phyloP scores from a whole-genome alignment of 2,113 vertebrate species.

The Bambusicola thoracicus region DNA sequence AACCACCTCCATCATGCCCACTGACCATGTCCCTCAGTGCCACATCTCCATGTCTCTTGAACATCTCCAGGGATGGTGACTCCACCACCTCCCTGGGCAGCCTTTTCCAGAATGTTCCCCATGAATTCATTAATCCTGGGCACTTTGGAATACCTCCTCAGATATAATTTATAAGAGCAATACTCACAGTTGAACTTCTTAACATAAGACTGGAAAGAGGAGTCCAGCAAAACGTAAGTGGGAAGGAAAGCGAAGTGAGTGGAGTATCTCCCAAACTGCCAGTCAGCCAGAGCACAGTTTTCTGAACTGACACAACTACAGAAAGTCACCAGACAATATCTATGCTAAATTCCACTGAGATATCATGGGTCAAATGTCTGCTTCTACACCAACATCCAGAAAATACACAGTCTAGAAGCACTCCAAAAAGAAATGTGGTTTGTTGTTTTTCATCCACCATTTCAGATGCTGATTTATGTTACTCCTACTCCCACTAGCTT shows the following conservation, averaged over 20 bases:
- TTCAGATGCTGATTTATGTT: slow-evolving; percentile 51
- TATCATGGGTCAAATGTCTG: background rate
- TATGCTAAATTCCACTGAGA: background rate
- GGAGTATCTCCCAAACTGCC: background rate
- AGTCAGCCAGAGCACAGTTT: background rate
- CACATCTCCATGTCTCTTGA: too few species aligned
- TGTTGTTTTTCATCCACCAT: background rate
- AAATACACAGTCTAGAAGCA: background rate
- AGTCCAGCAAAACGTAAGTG: background rate
- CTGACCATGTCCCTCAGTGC: too few species aligned
- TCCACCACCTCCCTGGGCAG: too few species aligned
- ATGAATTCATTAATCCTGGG: background rate
- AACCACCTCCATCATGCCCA: too few species aligned
- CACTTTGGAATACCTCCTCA: background rate
- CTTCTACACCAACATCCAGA: background rate
- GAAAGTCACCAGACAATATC: background rate
- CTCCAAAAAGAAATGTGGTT: background rate
- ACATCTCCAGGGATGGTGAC: too few species aligned
- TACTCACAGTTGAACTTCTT: background rate
- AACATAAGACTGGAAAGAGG: background rate
- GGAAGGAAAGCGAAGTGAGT: background rate
- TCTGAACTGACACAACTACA: background rate
- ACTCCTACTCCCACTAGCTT: background rate
- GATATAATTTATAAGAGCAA: background rate
- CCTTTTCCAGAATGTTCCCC: background rate